Conservation (phyloP, 2,113 vertebrate species). For the Hyperopisus bebe region DNA sequence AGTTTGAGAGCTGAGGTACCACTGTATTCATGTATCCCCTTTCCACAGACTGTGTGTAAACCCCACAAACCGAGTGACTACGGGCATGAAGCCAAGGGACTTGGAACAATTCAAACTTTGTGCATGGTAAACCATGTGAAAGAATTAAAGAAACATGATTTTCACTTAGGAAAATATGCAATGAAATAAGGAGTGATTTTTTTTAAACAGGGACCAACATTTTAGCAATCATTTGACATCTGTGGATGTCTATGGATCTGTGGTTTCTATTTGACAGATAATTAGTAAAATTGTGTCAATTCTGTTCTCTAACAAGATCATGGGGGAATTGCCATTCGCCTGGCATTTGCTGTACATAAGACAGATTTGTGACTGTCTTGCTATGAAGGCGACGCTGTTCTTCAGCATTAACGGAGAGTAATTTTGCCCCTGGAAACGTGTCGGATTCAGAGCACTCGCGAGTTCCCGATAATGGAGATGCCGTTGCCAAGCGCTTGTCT, state of each 20-base stretch:
- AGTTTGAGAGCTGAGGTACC: no score
- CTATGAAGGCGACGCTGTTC: constrained; percentile 5
- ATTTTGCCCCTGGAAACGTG: constrained; percentile 11
- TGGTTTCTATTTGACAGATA: constrained; percentile 19
- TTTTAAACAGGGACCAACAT: background rate
- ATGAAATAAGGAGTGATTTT: background rate
- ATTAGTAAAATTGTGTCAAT: constrained; percentile 22
- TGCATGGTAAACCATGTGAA: background rate
- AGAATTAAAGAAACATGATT: background rate
- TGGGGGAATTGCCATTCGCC: constrained; percentile 1
- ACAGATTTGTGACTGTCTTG: constrained; percentile 4
- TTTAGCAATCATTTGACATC: constrained; percentile 13
- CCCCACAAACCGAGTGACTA: background rate
- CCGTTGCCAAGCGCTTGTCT: background rate
- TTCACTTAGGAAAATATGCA: background rate
- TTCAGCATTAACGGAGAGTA: background rate
- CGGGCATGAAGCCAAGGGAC: background rate
- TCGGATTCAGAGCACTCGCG: background rate
- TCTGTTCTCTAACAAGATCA: constrained; percentile 22
- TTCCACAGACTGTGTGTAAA: background rate
- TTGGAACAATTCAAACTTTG: background rate
- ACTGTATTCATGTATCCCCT: background rate
- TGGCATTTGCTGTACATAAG: constrained; percentile 17
- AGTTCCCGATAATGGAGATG: background rate
- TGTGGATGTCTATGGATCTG: constrained; percentile 1